These are phyloP conservation scores for Danio kyathit DNA, from an alignment of 2,797 vertebrate species.

Conservation along the genomic window DNA sequence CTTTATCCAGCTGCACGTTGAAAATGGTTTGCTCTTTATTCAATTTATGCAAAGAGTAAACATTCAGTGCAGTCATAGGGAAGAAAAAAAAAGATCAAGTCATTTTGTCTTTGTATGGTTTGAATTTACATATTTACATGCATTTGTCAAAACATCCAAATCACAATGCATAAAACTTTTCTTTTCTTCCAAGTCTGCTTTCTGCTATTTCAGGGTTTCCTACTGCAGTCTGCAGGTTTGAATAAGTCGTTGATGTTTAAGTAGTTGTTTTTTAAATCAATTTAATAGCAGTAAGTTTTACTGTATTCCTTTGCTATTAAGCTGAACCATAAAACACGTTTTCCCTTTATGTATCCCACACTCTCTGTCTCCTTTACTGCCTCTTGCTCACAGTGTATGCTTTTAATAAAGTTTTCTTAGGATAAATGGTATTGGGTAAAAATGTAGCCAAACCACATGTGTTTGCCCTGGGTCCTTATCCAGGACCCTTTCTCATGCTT, in stretches of 20 bases:
- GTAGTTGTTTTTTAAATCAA: slow-evolving; percentile 17
- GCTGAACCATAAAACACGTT: not conserved
- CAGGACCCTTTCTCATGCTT: slow-evolving; percentile 48
- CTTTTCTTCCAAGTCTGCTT: not conserved
- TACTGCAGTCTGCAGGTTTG: not conserved
- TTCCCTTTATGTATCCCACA: slow-evolving; percentile 32
- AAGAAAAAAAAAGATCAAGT: not conserved
- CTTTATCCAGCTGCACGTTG: slow-evolving; percentile 25
- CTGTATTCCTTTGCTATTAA: slow-evolving; percentile 17
- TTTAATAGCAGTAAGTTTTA: slow-evolving; percentile 8
- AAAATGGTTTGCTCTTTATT: slow-evolving; percentile 4
- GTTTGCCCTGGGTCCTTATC: slow-evolving; percentile 48
- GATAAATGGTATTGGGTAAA: slow-evolving; percentile 39
- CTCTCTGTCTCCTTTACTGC: slow-evolving; percentile 31
- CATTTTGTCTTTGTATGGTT: slow-evolving; percentile 25
- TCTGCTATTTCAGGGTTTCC: not conserved
- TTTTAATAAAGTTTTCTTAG: slow-evolving; percentile 45
- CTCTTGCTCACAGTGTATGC: slow-evolving; percentile 36
- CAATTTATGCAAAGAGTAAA: not conserved
- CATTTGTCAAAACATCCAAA: slow-evolving; percentile 33
- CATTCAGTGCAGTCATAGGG: not conserved
- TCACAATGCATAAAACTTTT: not conserved
- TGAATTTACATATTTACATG: slow-evolving; percentile 35
- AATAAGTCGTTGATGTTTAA: slow-evolving; percentile 14
- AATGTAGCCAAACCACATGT: slow-evolving; percentile 48